Evolutionary conservation across 1,140 invertebrate genomes (phyloP).

Genomic region (Drosophila orena): DNA sequence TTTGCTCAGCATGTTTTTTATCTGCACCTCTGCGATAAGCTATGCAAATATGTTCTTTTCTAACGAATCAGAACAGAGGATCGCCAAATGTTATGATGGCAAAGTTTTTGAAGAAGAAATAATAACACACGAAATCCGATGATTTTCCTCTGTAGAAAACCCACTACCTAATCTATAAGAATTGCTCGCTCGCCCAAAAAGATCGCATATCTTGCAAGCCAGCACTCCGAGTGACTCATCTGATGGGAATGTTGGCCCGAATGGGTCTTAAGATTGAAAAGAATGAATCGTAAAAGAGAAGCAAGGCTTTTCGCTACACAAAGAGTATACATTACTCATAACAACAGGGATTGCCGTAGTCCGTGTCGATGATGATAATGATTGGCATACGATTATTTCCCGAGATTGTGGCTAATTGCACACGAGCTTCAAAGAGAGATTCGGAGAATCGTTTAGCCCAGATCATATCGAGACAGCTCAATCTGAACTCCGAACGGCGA

Average conservation of each 20-base stretch:
- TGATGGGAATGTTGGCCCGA: slow-evolving; percentile 18
- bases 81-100: neutral
- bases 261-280: slow-evolving; percentile 12
- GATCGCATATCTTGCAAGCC: slow-evolving; percentile 4
- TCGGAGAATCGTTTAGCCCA: slow-evolving; percentile 16
- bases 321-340: slow-evolving; percentile 52
- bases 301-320: slow-evolving; percentile 6
- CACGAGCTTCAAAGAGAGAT: slow-evolving; percentile 15
- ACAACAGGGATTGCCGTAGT: slow-evolving; percentile 35
- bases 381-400: slow-evolving; percentile 44
- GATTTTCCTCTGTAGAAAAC: neutral
- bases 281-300: slow-evolving; percentile 3
- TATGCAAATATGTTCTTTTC: slow-evolving; percentile 28
- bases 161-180: neutral
- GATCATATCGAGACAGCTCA: slow-evolving; percentile 11
- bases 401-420: slow-evolving; percentile 54
- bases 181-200: slow-evolving; percentile 1
- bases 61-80: slow-evolving; percentile 5
- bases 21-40: slow-evolving; percentile 3
- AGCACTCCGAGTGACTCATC: slow-evolving; percentile 27
- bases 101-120: neutral
- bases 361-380: slow-evolving; percentile 16
- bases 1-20: slow-evolving; percentile 4
- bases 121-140: too few species aligned
- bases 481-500: slow-evolving; percentile 26